Evolutionary conservation across 2,797 vertebrate genomes (phyloP).

Genomic region (Crocodylus rhombifer): DNA sequence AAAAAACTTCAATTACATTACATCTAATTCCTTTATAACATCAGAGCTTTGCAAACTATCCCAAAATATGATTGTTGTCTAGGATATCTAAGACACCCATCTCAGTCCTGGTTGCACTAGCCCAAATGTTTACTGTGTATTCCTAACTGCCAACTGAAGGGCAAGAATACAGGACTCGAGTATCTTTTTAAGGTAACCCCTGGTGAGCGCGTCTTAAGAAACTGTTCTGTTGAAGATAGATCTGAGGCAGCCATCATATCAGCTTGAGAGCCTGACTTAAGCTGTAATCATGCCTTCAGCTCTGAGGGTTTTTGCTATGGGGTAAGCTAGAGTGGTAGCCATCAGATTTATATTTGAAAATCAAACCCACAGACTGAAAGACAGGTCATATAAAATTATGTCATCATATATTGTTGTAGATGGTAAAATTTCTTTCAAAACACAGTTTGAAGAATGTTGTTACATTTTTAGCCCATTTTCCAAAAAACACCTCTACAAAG

Average conservation of each 20-base stretch:
- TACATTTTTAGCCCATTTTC: constrained; percentile 21
- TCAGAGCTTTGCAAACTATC: neutral
- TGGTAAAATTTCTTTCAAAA: neutral
- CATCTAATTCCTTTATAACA: neutral
- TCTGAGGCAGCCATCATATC: too few species aligned
- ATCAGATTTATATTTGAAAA: neutral
- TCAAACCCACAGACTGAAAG: neutral
- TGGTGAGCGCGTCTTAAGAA: too few species aligned
- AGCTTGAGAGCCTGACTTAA: too few species aligned
- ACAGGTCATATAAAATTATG: neutral
- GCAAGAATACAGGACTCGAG: neutral
- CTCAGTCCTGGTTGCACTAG: too few species aligned
- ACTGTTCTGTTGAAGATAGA: too few species aligned
- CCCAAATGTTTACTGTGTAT: neutral
- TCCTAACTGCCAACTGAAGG: neutral
- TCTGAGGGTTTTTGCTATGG: too few species aligned
- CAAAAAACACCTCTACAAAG: constrained; percentile 41
- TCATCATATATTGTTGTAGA: neutral
- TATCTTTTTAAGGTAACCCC: neutral
- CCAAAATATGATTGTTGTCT: neutral
- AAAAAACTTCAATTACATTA: neutral
- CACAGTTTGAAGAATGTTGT: constrained; percentile 8
- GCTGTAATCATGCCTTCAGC: too few species aligned
- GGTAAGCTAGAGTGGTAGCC: too few species aligned
- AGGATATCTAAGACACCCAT: neutral